phyloP scores from a whole-genome alignment of 2,888 invertebrate species.

The Venustoraphidia nigricollis region DNA sequence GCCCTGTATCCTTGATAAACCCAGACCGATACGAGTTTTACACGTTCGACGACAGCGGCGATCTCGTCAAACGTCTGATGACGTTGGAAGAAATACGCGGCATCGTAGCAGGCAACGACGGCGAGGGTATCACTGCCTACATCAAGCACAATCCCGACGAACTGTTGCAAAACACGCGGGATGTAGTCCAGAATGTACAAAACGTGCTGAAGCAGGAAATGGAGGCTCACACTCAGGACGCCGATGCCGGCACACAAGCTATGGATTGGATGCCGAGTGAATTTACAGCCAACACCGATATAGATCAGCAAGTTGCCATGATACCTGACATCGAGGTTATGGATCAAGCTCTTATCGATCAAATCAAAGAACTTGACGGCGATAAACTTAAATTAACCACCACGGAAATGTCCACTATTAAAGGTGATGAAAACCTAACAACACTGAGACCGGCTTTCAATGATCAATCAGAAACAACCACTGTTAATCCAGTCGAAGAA shows the following conservation, averaged over 20 bases:
- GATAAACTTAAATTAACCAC: conserved; percentile 1
- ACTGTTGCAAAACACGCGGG: conserved; percentile 37
- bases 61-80: conserved; percentile 69
- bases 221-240: conserved; percentile 37
- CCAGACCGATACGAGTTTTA: conserved; percentile 80
- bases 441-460: not conserved
- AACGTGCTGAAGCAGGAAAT: conserved; percentile 68
- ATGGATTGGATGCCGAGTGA: conserved; percentile 54
- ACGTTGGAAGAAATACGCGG: conserved; percentile 72
- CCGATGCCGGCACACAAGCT: conserved; percentile 25
- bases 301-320: conserved; percentile 34
- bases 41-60: conserved; percentile 71
- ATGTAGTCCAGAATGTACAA: conserved; percentile 69
- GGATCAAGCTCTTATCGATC: conserved; percentile 12
- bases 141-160: conserved; percentile 30
- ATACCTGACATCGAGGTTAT: conserved; percentile 28
- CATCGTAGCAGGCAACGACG: conserved; percentile 69
- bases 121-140: conserved; percentile 39
- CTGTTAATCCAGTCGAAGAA: no score
- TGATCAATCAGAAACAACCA: no score
- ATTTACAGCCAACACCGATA: conserved; percentile 52
- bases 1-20: conserved; percentile 62
- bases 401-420: not conserved
- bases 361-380: conserved; percentile 1
- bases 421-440: conserved; percentile 5